A percentile compares a stretch with the other conserved stretches of the same genome.
phyloP scores from a whole-genome alignment of 2,888 invertebrate genomes.

The Therioaphis trifolii region DNA sequence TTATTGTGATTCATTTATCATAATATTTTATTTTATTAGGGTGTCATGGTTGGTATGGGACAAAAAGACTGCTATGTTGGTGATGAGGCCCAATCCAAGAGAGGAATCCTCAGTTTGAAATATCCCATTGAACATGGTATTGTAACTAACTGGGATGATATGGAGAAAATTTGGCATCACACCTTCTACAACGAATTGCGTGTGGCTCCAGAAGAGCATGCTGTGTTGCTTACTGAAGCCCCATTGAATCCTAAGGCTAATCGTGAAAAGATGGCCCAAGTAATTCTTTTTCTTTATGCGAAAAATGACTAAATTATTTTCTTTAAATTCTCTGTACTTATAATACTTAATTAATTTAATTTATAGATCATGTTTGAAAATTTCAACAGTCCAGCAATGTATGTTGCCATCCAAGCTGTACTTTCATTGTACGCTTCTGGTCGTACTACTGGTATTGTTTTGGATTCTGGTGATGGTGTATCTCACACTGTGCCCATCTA shows the following conservation, averaged over 20 bases:
- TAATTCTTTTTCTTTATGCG: constrained; percentile 65
- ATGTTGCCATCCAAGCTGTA: constrained; percentile 93
- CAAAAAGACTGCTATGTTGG: constrained; percentile 85
- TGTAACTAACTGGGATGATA: constrained; percentile 96
- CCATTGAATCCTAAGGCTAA: constrained; percentile 95
- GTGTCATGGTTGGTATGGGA: constrained; percentile 76
- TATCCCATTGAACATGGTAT: constrained; percentile 96
- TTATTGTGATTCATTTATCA: constrained; percentile 2
- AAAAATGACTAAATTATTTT: too few relatives aligned
- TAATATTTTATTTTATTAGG: constrained; percentile 68
- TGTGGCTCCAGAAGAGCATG: constrained; percentile 94
- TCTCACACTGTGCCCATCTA: constrained; percentile 94
- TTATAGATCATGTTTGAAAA: constrained; percentile 89
- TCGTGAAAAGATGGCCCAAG: constrained; percentile 92
- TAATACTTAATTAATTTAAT: background rate
- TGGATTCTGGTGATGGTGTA: constrained; percentile 93
- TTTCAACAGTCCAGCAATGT: constrained; percentile 92
- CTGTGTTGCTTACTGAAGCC: constrained; percentile 91
- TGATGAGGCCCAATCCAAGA: constrained; percentile 86
- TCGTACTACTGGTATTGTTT: constrained; percentile 92
- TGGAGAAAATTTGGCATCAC: constrained; percentile 98
- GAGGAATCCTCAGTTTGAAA: constrained; percentile 74
- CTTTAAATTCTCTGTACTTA: too few relatives aligned
- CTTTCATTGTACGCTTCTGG: constrained; percentile 93
- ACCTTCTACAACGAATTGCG: constrained; percentile 95